Conservation (phyloP, 2,113 vertebrate genomes). For the Zosterops lateralis region DNA sequence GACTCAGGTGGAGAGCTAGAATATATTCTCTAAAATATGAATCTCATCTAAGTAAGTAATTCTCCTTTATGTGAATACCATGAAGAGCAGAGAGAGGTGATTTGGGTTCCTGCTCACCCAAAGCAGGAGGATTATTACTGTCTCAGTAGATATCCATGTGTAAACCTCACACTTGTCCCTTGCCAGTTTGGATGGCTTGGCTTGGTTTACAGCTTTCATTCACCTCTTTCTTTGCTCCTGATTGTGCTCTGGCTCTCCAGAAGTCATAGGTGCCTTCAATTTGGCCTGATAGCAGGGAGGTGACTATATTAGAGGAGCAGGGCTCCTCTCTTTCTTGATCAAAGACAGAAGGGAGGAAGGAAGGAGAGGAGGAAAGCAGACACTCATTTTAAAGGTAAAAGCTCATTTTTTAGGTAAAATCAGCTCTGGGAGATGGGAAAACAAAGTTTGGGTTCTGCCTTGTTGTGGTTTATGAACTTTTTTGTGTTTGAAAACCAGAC, state of each 20-base stretch:
- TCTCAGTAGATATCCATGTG: accelerated
- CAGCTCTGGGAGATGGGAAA: background rate
- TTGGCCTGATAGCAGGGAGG: background rate
- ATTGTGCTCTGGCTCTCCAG: background rate
- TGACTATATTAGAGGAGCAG: background rate
- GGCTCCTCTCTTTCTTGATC: accelerated
- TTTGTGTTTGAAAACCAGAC: background rate
- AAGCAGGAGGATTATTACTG: background rate
- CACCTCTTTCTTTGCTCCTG: background rate
- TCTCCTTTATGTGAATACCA: background rate
- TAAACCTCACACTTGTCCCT: background rate
- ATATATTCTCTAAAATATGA: background rate
- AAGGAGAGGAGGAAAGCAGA: no score
- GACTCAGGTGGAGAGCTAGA: background rate
- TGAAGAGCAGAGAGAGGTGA: background rate
- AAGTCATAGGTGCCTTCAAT: background rate
- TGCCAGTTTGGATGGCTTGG: background rate
- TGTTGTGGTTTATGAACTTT: accelerated
- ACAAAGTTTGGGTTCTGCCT: accelerated
- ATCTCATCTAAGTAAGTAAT: background rate
- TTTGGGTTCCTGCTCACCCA: background rate
- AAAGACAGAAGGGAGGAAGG: no score
- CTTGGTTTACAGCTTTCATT: background rate
- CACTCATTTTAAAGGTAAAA: background rate
- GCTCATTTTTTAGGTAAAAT: background rate